Conservation (phyloP, 2,888 invertebrate genomes). For the Hetaerina titia region DNA sequence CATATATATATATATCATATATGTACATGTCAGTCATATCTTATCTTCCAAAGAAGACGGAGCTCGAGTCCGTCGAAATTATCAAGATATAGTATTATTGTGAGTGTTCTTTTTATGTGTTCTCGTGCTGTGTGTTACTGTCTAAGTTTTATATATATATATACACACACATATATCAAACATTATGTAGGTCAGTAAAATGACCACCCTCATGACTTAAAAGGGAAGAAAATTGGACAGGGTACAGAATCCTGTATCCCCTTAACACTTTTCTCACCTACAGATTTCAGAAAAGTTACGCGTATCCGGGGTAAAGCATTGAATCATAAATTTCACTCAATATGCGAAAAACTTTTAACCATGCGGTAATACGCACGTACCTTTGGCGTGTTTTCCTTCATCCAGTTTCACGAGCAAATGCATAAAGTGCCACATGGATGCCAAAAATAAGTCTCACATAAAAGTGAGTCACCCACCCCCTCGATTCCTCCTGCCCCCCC, state of each 20-base stretch:
- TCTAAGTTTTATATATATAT: too few species aligned
- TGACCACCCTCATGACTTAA: too few species aligned
- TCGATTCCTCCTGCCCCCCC: background rate
- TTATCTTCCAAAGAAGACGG: too few species aligned
- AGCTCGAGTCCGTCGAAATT: too few species aligned
- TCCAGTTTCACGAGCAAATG: background rate
- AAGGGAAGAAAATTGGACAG: background rate
- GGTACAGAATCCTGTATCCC: background rate
- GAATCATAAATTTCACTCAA: background rate
- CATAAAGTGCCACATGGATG: background rate
- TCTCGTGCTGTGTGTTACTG: too few species aligned
- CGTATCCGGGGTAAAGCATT: background rate
- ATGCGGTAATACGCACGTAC: background rate
- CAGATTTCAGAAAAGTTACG: background rate
- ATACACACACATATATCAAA: too few species aligned
- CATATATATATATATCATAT: too few species aligned
- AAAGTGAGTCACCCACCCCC: background rate
- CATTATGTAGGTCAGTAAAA: too few species aligned
- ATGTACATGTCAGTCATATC: too few species aligned
- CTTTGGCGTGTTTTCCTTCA: background rate
- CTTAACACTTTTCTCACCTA: background rate
- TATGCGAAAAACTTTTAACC: background rate
- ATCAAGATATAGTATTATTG: too few species aligned
- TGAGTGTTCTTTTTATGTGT: too few species aligned
- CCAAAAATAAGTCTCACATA: conserved; percentile 4